Percentiles rank a stretch among this genome's conserved stretches.
These are phyloP conservation scores for Equus przewalskii DNA, from an alignment of 2,113 vertebrate genomes.

Conservation along the genomic window DNA sequence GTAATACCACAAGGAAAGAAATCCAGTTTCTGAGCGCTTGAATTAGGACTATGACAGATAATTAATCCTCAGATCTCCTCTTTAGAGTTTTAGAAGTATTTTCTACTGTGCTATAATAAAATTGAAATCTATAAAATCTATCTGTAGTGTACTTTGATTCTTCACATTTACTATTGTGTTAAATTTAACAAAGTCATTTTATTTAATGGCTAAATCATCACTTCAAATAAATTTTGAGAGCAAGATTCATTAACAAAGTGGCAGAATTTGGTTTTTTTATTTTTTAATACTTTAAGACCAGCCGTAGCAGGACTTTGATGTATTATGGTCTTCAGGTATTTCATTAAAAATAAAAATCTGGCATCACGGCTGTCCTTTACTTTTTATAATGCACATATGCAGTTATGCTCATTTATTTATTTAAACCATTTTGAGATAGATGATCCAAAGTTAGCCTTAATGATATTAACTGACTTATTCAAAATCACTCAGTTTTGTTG, in stretches of 20 bases:
- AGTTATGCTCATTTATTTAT: not conserved
- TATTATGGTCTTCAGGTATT: not conserved
- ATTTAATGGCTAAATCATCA: slow-evolving; percentile 9
- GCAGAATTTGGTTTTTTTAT: not conserved
- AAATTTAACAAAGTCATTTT: slow-evolving; percentile 25
- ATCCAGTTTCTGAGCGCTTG: not conserved
- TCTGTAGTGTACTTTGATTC: not conserved
- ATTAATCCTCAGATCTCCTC: not conserved
- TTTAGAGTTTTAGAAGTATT: slow-evolving; percentile 35
- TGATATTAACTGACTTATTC: not conserved
- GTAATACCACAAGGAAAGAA: not conserved
- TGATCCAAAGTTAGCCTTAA: not conserved
- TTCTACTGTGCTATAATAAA: not conserved
- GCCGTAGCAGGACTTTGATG: not conserved
- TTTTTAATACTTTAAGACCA: slow-evolving; percentile 24
- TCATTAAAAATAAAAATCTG: slow-evolving; percentile 10
- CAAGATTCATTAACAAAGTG: not conserved
- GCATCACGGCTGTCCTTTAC: not conserved
- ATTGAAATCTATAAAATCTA: not conserved
- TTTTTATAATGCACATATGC: not conserved
- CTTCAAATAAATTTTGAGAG: slow-evolving; percentile 41
- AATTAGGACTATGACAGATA: not conserved
- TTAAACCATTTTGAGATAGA: not conserved
- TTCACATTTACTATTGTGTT: not conserved
- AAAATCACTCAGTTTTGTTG: not conserved